Evolutionary conservation across 2,113 vertebrate species (phyloP).

Genomic region (zebrafish (Danio rerio)): GRCz12tu NC_133188.1:56537501-56538000

Average conservation of each 20-base stretch:
- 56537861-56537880: neutral
- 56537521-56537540: no score
- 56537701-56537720: conserved; percentile 99
- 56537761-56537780: neutral
- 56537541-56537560: no score
- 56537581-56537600: neutral
- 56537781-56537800: no score
- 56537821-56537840: no score
- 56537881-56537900: neutral
- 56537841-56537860: no score
- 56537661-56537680: conserved; percentile 95
- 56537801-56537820: conserved; percentile 29
- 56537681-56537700: conserved; percentile 96
- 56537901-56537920: conserved; percentile 58
- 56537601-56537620: neutral
- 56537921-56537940: neutral
- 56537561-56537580: no score
- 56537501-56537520: neutral
- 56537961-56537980: conserved; percentile 58
- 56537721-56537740: conserved; percentile 98
- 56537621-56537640: neutral
- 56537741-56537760: conserved; percentile 74
- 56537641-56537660: conserved; percentile 33
- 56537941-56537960: no score
- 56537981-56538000: neutral